Percentiles rank a stretch among this genome's conserved stretches.
These are phyloP conservation scores for Synchiropus splendidus DNA, from an alignment of 2,113 vertebrate species.

Conservation along the genomic window DNA sequence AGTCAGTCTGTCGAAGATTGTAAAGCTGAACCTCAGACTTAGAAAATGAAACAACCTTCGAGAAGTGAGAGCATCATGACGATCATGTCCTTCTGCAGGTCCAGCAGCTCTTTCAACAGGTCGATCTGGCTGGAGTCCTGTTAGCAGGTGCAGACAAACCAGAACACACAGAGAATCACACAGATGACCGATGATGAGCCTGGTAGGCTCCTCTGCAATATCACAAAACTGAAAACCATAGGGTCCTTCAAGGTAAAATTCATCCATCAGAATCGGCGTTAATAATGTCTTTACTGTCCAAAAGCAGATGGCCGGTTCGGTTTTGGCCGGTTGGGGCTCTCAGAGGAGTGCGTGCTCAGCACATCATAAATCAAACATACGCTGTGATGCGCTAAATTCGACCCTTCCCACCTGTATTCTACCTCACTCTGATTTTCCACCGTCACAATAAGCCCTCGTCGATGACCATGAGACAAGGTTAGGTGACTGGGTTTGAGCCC, in stretches of 20 bases:
- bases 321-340: conserved; percentile 46
- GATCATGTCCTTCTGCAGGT: conserved; percentile 97
- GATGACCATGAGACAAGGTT: conserved; percentile 21
- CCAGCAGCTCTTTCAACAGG: conserved; percentile 91
- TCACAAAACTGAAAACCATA: conserved; percentile 7
- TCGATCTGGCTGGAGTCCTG: conserved; percentile 98
- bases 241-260: conserved; percentile 24
- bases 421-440: conserved; percentile 12
- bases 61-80: conserved; percentile 97
- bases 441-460: conserved; percentile 13
- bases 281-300: conserved; percentile 48
- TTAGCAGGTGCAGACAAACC: conserved; percentile 13
- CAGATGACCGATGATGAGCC: no score
- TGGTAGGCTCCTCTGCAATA: neutral
- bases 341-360: conserved; percentile 26
- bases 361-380: conserved; percentile 36
- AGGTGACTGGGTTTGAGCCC: conserved; percentile 13
- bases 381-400: conserved; percentile 37
- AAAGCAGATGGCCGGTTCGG: conserved; percentile 52
- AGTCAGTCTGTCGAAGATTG: no score
- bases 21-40: no score
- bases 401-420: conserved; percentile 23
- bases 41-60: conserved; percentile 72
- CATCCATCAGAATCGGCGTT: conserved; percentile 55
- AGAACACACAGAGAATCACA: neutral